Percentiles rank a stretch among this genome's conserved stretches.
Conservation (phyloP, 1,140 invertebrate genomes). For the Delia radicum region DNA sequence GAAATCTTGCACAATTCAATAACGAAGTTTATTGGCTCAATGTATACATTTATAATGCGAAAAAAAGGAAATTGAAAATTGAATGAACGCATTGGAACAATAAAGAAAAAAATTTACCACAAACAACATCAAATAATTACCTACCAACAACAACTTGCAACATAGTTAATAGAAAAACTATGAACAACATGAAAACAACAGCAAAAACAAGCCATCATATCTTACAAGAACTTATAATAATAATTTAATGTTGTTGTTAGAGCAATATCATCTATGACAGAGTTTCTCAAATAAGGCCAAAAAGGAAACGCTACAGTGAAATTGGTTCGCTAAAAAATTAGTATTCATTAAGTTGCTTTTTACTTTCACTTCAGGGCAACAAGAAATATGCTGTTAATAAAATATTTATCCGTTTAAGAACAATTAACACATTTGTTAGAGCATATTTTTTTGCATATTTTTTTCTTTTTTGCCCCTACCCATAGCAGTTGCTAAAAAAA, state of each 20-base stretch:
- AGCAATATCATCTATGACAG: background rate
- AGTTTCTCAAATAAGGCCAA: too few species aligned
- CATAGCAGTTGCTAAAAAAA: too few species aligned
- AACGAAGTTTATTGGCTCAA: background rate
- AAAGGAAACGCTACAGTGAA: too few species aligned
- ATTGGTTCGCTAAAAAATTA: too few species aligned
- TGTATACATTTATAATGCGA: background rate
- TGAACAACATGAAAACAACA: background rate
- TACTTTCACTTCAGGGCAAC: too few species aligned
- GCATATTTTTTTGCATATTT: too few species aligned
- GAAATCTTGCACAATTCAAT: background rate
- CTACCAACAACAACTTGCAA: slow-evolving; percentile 4
- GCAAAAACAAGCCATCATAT: background rate
- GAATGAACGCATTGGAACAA: background rate
- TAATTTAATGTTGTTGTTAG: background rate
- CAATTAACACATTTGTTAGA: too few species aligned
- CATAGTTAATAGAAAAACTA: background rate
- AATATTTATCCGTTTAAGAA: too few species aligned
- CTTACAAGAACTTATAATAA: background rate
- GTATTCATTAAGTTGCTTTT: too few species aligned
- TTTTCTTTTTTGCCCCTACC: too few species aligned
- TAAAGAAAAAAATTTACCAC: background rate
- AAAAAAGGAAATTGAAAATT: background rate
- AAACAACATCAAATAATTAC: background rate
- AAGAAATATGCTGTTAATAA: too few species aligned